A percentile compares a stretch with the other conserved stretches of the same genome.
Conservation (phyloP, 1,140 invertebrate genomes). For the Drosophila bocki region DNA sequence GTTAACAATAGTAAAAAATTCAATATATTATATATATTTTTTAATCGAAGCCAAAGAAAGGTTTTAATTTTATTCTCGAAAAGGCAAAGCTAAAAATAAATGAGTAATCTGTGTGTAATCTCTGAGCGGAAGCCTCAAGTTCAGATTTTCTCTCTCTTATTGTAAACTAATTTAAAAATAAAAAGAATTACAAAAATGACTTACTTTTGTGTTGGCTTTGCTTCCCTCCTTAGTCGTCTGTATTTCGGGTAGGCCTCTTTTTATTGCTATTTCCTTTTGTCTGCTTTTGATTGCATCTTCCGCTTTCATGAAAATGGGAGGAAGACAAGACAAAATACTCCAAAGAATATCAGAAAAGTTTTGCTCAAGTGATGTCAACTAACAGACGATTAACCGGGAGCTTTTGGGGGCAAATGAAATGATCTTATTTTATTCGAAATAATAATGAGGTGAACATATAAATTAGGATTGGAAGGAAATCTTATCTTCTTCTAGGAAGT, state of each 20-base stretch:
- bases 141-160: constrained; percentile 46
- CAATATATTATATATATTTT: neutral
- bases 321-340: constrained; percentile 7
- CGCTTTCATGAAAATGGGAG: constrained; percentile 37
- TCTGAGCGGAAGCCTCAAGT: constrained; percentile 45
- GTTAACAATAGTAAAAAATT: too few species aligned
- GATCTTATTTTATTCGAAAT: neutral
- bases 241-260: constrained; percentile 34
- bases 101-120: constrained; percentile 26
- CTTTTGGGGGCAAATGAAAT: neutral
- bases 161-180: constrained; percentile 71
- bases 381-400: neutral
- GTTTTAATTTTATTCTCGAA: neutral
- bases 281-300: constrained; percentile 53
- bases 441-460: too few species aligned
- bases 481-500: too few species aligned
- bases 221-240: constrained; percentile 14
- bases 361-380: neutral
- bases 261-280: constrained; percentile 50
- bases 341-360: neutral
- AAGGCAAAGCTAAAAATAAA: neutral
- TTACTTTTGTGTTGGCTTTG: constrained; percentile 26
- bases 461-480: neutral
- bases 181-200: constrained; percentile 53
- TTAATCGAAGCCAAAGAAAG: neutral